Base-by-base conservation (phyloP, 2,888 invertebrate species). In the Rotaria socialis region DNA sequence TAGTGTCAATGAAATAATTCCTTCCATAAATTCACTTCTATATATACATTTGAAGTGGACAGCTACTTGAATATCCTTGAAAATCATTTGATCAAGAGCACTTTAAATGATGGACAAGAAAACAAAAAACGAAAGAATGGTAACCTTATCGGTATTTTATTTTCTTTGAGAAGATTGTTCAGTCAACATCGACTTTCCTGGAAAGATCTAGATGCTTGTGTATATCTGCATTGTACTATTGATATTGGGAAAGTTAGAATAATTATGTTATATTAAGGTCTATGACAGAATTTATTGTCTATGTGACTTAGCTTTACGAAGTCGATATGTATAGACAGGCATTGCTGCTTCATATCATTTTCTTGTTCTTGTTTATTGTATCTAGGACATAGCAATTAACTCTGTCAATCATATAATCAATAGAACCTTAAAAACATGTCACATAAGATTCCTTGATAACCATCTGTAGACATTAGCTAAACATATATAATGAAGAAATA, bases 61-160 rank as follows among this genome's bases (percentile, higher is more conserved):
- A 67, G 67, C 67, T 27, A 67, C 67, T 67, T 67, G 27, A 67
- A 67, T 67, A 35, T 67, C 67, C 67, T 67, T 67, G 67, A 67
- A 67, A 67, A 67, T 67, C 67, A 67, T 35, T 67, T 35, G 19
- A 35, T 19, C 35, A 67, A 67, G 67, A 67, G 67, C 67, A 67
- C 67, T 67, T 41, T 67, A 16, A 3, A 27, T 67, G 35, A 35
- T 67, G 35, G 67, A 67, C 67, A 19, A 35, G 11, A 27, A 67
- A 35, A 67, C 14, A 35, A 67, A 67, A 27, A 35, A 35, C 2
- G 35, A 35, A 35, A 35, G 35, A 35, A 14, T 67, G 35, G 67
- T 67, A 67, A 67, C 67, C 67, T 41, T 41, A 67, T 67, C 67
- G 67, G 35, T 41, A 67, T 67, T 19, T 16, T 35, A 35, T 67